A percentile compares a stretch with the other conserved stretches of the same genome.
Conservation (phyloP, 1,140 invertebrate species). For the Aphis gossypii region DNA sequence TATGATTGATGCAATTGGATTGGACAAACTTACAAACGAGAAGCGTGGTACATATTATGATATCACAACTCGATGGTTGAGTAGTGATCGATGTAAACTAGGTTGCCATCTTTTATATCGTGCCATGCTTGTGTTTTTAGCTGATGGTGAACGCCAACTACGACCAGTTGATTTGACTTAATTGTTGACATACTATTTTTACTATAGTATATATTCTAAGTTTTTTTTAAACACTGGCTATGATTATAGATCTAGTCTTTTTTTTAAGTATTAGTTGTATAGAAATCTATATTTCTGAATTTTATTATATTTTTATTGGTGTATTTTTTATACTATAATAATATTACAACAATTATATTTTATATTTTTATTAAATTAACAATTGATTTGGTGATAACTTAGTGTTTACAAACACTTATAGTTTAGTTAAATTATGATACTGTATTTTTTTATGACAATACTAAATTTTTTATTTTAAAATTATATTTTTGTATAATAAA, state of each 20-base stretch:
- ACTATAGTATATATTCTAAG: not conserved
- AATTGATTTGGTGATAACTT: not conserved
- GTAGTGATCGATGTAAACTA: constrained; percentile 74
- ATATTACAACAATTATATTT: not conserved
- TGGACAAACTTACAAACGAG: constrained; percentile 81
- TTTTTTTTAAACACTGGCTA: not conserved
- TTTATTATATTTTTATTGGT: not conserved
- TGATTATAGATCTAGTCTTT: not conserved
- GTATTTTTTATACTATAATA: not conserved
- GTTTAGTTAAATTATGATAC: not conserved
- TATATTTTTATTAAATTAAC: constrained; percentile 1
- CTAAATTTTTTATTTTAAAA: not conserved
- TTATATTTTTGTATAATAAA: not conserved
- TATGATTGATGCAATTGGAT: constrained; percentile 88
- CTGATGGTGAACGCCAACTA: constrained; percentile 85
- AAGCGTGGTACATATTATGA: constrained; percentile 87
- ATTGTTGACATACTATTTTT: constrained; percentile 65
- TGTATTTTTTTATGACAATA: not conserved
- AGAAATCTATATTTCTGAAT: not conserved
- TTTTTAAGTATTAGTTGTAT: not conserved
- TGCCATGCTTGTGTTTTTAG: constrained; percentile 83
- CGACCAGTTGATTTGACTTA: constrained; percentile 69
- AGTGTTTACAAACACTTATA: not conserved
- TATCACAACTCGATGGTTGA: constrained; percentile 75
- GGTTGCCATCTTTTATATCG: constrained; percentile 85